These are phyloP conservation scores for Lasioglossum morio DNA, from an alignment of 2,888 invertebrate genomes.

Conservation along the genomic window DNA sequence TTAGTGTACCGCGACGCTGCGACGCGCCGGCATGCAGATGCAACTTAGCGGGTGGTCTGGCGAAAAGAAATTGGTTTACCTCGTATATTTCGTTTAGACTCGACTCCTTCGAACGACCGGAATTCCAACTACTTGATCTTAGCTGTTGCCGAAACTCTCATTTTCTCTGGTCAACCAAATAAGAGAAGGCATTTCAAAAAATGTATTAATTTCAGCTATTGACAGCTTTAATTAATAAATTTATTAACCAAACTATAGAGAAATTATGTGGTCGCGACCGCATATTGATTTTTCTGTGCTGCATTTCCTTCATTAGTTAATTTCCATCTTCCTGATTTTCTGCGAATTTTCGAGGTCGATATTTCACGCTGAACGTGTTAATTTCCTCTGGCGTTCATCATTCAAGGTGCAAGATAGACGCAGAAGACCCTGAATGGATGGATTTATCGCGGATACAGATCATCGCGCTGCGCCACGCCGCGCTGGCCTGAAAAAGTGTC, in stretches of 20 bases:
- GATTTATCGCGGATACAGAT: not conserved
- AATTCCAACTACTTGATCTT: not conserved
- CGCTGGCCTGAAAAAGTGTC: not conserved
- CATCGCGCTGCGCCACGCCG: not conserved
- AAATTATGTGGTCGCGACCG: too few relatives aligned
- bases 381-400: not conserved
- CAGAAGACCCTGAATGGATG: not conserved
- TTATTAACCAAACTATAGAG: too few relatives aligned
- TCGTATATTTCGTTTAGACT: not conserved
- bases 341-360: too few relatives aligned
- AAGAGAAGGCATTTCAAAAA: too few relatives aligned
- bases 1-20: not conserved
- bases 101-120: not conserved
- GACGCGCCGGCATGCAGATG: not conserved
- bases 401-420: not conserved
- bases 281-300: too few relatives aligned
- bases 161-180: too few relatives aligned
- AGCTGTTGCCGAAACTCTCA: too few relatives aligned
- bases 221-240: too few relatives aligned
- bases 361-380: not conserved
- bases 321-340: too few relatives aligned
- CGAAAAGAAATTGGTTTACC: not conserved
- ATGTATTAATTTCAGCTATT: too few relatives aligned
- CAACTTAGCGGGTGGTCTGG: conserved; percentile 6
- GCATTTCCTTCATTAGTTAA: too few relatives aligned